phyloP scores from a whole-genome alignment of 2,888 invertebrate genomes.

The Idaea aversata region DNA sequence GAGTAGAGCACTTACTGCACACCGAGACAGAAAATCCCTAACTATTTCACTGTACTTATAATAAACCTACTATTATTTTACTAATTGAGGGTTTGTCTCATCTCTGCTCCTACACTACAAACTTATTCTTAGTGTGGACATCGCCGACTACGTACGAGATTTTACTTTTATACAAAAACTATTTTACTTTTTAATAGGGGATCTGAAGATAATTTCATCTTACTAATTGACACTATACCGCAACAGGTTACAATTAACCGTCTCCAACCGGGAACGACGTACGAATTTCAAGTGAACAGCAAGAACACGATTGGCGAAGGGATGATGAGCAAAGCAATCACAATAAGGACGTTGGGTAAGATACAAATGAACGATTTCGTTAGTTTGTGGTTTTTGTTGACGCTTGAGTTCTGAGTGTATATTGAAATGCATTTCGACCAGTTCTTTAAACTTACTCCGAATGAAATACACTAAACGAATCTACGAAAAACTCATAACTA shows the following conservation, averaged over 20 bases:
- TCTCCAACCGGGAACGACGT: conserved; percentile 92
- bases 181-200: no score
- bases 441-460: neutral
- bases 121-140: no score
- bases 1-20: no score
- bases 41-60: no score
- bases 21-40: no score
- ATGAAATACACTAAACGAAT: no score
- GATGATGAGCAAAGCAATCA: conserved; percentile 96
- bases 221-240: neutral
- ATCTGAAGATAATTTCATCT: neutral
- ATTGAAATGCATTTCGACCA: neutral
- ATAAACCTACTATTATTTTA: no score
- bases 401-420: neutral
- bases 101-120: no score
- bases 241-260: conserved; percentile 91
- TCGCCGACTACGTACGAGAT: no score
- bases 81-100: no score
- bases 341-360: conserved; percentile 93
- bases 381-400: conserved; percentile 9
- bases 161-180: no score
- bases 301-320: conserved; percentile 97
- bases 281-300: conserved; percentile 98
- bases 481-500: no score
- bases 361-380: neutral